phyloP scores from a whole-genome alignment of 2,888 invertebrate genomes.

The Baronia brevicornis region DNA sequence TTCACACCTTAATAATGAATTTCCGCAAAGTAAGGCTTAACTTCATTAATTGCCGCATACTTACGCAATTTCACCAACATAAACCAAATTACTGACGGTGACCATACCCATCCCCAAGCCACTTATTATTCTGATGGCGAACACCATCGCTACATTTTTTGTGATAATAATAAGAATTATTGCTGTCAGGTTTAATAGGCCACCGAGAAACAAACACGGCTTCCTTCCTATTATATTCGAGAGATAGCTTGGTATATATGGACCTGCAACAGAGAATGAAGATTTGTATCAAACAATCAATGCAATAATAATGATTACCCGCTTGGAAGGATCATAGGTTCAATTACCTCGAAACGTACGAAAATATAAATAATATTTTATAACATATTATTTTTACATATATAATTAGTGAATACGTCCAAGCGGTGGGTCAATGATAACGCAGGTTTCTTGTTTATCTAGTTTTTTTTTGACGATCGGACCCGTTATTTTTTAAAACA shows the following conservation, averaged over 20 bases:
- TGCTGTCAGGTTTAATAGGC: slow-evolving; percentile 25
- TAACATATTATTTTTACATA: too few species aligned
- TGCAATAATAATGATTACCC: not conserved
- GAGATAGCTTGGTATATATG: slow-evolving; percentile 31
- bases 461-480: too few species aligned
- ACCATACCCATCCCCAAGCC: slow-evolving; percentile 32
- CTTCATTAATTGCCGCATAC: slow-evolving; percentile 13
- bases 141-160: slow-evolving; percentile 24
- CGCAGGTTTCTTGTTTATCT: too few species aligned
- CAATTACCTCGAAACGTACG: too few species aligned
- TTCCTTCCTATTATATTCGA: slow-evolving; percentile 34
- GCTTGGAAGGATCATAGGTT: not conserved
- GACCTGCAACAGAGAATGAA: slow-evolving; percentile 25
- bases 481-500: too few species aligned
- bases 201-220: slow-evolving; percentile 33
- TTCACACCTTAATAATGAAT: too few species aligned
- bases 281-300: not conserved
- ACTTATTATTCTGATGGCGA: slow-evolving; percentile 27
- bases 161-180: slow-evolving; percentile 27
- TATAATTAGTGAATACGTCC: too few species aligned
- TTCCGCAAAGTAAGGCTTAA: not conserved
- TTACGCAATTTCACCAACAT: slow-evolving; percentile 31
- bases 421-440: too few species aligned
- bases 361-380: too few species aligned
- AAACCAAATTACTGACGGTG: slow-evolving; percentile 28